Percentiles rank a stretch among this genome's conserved stretches.
These are phyloP conservation scores for Oxystoma pomonae DNA, from an alignment of 2,888 invertebrate genomes.

Conservation along the genomic window DNA sequence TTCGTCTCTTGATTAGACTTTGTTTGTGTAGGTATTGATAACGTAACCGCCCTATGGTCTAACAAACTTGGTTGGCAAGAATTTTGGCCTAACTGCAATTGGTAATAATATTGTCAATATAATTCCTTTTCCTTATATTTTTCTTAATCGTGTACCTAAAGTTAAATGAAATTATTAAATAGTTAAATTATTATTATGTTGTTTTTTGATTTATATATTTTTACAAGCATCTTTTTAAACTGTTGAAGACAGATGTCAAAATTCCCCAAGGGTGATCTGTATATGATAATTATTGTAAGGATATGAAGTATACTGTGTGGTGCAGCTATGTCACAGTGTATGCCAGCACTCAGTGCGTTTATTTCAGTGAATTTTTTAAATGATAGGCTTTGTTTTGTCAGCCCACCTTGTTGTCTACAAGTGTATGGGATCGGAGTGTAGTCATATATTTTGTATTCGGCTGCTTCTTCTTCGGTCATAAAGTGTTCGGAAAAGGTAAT, in stretches of 20 bases:
- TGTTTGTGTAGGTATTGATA: no score
- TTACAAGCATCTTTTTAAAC: background rate
- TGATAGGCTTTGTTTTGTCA: background rate
- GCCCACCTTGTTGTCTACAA: background rate
- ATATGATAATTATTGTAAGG: background rate
- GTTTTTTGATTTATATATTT: background rate
- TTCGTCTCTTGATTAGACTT: background rate
- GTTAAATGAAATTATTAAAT: background rate
- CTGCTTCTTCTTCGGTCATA: background rate
- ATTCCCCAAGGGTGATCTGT: background rate
- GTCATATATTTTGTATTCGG: background rate
- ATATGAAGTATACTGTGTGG: background rate
- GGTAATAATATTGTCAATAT: conserved; percentile 1
- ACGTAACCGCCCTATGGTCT: no score
- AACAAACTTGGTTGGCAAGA: no score
- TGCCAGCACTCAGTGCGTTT: background rate
- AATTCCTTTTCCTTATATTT: background rate
- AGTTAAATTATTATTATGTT: background rate
- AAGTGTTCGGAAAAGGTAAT: background rate
- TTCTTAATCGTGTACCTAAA: conserved; percentile 1
- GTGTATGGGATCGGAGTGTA: background rate
- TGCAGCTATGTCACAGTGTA: background rate
- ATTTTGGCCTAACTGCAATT: no score
- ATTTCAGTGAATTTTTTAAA: background rate
- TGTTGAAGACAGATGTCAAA: background rate